Evolutionary conservation across 2,888 invertebrate genomes (phyloP).

Genomic region (Kuschelorhynchus macadamiae): DNA sequence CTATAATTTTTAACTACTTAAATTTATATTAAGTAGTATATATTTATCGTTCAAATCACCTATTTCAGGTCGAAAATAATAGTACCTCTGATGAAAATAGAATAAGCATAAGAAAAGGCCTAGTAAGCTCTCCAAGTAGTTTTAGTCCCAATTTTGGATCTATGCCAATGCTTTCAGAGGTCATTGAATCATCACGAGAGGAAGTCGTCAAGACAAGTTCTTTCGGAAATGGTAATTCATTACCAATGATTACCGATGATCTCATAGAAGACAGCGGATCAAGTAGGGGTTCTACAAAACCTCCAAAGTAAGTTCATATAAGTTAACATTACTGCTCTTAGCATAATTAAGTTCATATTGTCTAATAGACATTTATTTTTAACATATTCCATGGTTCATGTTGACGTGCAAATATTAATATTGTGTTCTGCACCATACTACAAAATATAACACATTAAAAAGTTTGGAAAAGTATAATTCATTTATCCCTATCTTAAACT

Average conservation of each 20-base stretch:
- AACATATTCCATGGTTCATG: too few species aligned
- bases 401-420: too few species aligned
- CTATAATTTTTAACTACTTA: too few species aligned
- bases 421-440: too few species aligned
- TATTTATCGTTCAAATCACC: too few species aligned
- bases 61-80: constrained; percentile 22
- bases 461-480: too few species aligned
- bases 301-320: constrained; percentile 13
- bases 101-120: constrained; percentile 8
- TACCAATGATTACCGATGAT: constrained; percentile 40
- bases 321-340: too few species aligned
- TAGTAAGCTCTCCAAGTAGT: constrained; percentile 2
- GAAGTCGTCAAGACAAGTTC: constrained; percentile 31
- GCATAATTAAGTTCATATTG: too few species aligned
- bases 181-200: constrained; percentile 28
- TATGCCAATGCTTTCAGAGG: constrained; percentile 30
- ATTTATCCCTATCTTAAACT: too few species aligned
- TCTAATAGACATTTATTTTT: too few species aligned
- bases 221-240: constrained; percentile 26
- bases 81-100: neutral
- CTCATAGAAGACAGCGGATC: constrained; percentile 41
- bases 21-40: too few species aligned
- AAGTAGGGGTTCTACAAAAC: constrained; percentile 37
- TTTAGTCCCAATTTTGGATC: constrained; percentile 34
- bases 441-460: too few species aligned